A percentile compares a stretch with the other conserved stretches of the same genome.
These are phyloP conservation scores for Varroa destructor DNA, from an alignment of 1,140 invertebrate species.

Conservation along the genomic window DNA sequence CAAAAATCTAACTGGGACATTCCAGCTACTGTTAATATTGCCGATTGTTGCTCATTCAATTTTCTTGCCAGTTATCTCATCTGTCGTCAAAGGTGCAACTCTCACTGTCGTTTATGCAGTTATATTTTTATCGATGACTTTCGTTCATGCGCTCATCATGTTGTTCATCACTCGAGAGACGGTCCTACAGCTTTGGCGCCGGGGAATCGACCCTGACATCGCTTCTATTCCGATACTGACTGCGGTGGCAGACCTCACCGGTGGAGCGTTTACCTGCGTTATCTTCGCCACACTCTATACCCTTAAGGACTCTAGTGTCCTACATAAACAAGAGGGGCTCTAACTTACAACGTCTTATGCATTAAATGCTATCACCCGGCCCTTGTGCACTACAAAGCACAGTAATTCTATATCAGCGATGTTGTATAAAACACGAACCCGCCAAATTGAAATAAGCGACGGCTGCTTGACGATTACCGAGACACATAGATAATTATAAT, in stretches of 20 bases:
- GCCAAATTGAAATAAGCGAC: too few relatives aligned
- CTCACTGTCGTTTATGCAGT: background rate
- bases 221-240: slow-evolving; percentile 23
- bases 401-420: too few relatives aligned
- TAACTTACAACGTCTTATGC: too few relatives aligned
- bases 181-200: background rate
- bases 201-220: slow-evolving; percentile 13
- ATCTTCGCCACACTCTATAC: slow-evolving; percentile 15
- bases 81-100: background rate
- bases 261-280: slow-evolving; percentile 10
- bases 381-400: too few relatives aligned
- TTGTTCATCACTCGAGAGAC: slow-evolving; percentile 8
- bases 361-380: too few relatives aligned
- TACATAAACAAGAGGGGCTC: background rate
- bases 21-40: slow-evolving; percentile 1
- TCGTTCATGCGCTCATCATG: slow-evolving; percentile 21
- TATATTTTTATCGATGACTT: slow-evolving; percentile 1
- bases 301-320: background rate
- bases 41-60: background rate
- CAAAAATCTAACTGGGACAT: background rate
- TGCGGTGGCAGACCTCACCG: slow-evolving; percentile 14
- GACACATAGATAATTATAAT: too few relatives aligned
- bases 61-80: background rate
- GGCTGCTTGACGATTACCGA: too few relatives aligned
- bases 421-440: too few relatives aligned